phyloP scores from a whole-genome alignment of 2,888 invertebrate genomes.

The Cephus pulcher region DNA sequence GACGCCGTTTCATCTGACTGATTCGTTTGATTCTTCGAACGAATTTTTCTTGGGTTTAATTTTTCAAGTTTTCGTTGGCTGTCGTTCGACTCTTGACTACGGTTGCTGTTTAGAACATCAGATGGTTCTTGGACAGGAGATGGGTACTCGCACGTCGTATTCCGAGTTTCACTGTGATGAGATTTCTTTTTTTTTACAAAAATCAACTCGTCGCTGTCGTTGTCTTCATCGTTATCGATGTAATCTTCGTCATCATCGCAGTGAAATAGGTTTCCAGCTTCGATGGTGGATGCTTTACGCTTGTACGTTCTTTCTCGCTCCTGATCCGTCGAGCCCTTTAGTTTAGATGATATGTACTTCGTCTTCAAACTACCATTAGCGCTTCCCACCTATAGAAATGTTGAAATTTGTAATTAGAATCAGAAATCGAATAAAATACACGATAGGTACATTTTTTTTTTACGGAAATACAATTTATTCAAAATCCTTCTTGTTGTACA shows the following conservation, averaged over 20 bases:
- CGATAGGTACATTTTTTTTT: constrained; percentile 12
- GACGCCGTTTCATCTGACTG: neutral
- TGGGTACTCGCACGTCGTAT: neutral
- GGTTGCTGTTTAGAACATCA: neutral
- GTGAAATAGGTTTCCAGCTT: neutral
- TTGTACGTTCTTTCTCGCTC: neutral
- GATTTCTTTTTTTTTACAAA: constrained; percentile 31
- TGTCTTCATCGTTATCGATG: constrained; percentile 28
- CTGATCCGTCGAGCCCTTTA: neutral
- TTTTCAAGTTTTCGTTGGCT: neutral
- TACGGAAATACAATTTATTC: constrained; percentile 23
- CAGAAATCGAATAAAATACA: neutral
- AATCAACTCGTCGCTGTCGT: constrained; percentile 29
- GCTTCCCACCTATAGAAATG: constrained; percentile 49
- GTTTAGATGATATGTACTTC: neutral
- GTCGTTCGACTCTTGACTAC: neutral
- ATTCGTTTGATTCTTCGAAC: neutral
- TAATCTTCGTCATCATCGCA: neutral
- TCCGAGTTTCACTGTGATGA: neutral
- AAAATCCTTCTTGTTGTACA: constrained; percentile 6
- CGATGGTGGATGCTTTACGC: neutral
- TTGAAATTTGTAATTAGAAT: constrained; percentile 45
- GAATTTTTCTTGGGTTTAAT: neutral
- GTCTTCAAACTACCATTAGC: constrained; percentile 39
- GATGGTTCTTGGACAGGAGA: neutral